Evolutionary conservation across 2,113 vertebrate genomes (phyloP), one percentile per base, ranked within the genome.

Genomic region (Numenius arquata): DNA sequence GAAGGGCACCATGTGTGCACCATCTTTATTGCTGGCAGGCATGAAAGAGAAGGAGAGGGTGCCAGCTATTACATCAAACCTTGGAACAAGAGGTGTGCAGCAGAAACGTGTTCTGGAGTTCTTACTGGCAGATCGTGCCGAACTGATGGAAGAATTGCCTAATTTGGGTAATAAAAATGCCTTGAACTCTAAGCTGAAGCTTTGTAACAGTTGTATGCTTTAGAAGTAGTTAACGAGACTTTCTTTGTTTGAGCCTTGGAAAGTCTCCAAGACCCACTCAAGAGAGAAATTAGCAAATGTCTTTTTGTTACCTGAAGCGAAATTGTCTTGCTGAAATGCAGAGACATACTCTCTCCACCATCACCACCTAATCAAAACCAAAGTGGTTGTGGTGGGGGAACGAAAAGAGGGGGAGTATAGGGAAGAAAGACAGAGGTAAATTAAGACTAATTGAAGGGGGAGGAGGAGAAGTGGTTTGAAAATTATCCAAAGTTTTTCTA

Each of bases 271-370:
- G 91, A 98, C 40, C 25, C 88, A 95, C 92, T 97, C 73, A 29
- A 92, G 95, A 97, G 93, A 82, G 91, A 97, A 98, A 98, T 97
- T 94, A 97, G 96, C 95, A 98, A 98, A 97, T 97, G 96, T 96
- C 76, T 96, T 97, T 97, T 96, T 94, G 95, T 96, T 97, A 95
- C 92, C 92, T 96, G 43, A 22, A 59, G 94, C 79, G 12, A 97
- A 98, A 96, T 95, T 96, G 75, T 97, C 93, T 96, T 90, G 85
- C 94, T 97, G 87, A 97, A 97, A 89, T 79, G 43, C 23, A 18
- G 48, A 87, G 47, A 52, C 0, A 0, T 75, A 61, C 56, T 89
- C 56, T 85, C 61, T 96, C 90, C 75, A 79, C 92, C 76, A 78
- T 94, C 88, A 67, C 59, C 82, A 65, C 68, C 91, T 80, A 93